phyloP scores from a whole-genome alignment of 2,888 invertebrate species.

The Platycnemis pennipes region DNA sequence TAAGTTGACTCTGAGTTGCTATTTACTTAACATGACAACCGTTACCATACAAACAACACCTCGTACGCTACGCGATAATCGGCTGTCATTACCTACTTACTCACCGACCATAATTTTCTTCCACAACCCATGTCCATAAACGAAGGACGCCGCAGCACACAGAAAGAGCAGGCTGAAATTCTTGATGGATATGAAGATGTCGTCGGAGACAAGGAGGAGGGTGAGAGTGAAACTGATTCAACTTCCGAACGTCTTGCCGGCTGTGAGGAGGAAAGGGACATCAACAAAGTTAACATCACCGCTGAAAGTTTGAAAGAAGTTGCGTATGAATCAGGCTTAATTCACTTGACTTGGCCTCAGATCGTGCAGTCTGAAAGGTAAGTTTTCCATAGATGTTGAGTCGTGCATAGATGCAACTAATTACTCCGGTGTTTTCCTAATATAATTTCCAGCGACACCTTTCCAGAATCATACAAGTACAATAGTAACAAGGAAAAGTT shows the following conservation, averaged over 20 bases:
- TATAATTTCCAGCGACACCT: neutral
- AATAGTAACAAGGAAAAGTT: slow-evolving; percentile 87
- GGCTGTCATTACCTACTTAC: neutral
- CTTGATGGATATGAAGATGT: neutral
- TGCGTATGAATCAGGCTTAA: slow-evolving; percentile 83
- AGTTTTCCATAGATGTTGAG: neutral
- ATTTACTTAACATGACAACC: neutral
- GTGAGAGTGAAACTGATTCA: neutral
- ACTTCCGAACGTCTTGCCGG: neutral
- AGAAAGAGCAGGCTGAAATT: neutral
- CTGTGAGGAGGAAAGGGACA: neutral
- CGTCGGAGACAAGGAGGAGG: neutral
- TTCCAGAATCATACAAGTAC: slow-evolving; percentile 84
- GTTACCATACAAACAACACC: neutral
- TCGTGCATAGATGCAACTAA: neutral
- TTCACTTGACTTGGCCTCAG: slow-evolving; percentile 74
- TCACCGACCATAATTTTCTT: too few relatives aligned
- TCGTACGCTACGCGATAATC: neutral
- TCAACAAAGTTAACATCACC: slow-evolving; percentile 77
- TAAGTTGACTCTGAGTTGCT: too few relatives aligned
- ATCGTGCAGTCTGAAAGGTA: neutral
- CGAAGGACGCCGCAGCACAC: neutral
- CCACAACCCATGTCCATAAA: neutral
- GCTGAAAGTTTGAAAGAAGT: slow-evolving; percentile 82
- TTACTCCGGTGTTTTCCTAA: neutral